Base-by-base conservation (phyloP, 2,797 vertebrate species). In the Diplodus sargus region DNA sequence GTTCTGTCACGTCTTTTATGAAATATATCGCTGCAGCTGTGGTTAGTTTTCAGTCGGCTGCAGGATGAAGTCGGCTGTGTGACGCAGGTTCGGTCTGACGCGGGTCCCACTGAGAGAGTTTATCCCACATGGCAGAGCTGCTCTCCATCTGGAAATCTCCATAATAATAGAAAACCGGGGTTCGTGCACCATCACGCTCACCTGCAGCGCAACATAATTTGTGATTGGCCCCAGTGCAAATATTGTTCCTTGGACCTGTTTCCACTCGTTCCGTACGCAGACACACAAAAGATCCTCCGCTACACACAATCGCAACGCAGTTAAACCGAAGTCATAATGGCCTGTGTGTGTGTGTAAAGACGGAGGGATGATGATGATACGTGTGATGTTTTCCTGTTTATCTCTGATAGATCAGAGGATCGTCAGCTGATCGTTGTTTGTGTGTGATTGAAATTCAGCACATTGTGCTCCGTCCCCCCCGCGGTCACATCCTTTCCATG, bases 101-200 rank as follows among this genome's bases (percentile, higher is more conserved):
- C 61, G 34, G 39, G 28, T 72, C 66, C 54, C 68, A 56, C 11
- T 52, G 58, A 65, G 59, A 76, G 68, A 58, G 54, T 85, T 84
- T 65, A 79, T 75, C 66, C 66, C 64, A 59, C 64, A 56, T 43
- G 54, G 66, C 80, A 65, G 76, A 83, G 73, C 67, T 60, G 63
- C 65, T 22, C 59, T 67, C 74, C 61, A 79, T 83, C 82, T 84
- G 77, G 56, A 83, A 72, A 82, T 82, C 74, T 89, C 76, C 66
- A 74, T 76, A 78, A 76, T 79, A 74, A 85, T 59, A 82, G 69
- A 76, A 78, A 65, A 28, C 28, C 45, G 20, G 28, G 28, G 1
- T 64, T 69, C 61, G 59, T 66, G 67, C 78, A 60, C 67, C 23
- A 10, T 15, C 53, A 23, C 11, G 2, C 57, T 73, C 45, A 52